Percentiles rank a stretch among this genome's conserved stretches.
Conservation (phyloP, 2,888 invertebrate genomes). For the Sesia apiformis region DNA sequence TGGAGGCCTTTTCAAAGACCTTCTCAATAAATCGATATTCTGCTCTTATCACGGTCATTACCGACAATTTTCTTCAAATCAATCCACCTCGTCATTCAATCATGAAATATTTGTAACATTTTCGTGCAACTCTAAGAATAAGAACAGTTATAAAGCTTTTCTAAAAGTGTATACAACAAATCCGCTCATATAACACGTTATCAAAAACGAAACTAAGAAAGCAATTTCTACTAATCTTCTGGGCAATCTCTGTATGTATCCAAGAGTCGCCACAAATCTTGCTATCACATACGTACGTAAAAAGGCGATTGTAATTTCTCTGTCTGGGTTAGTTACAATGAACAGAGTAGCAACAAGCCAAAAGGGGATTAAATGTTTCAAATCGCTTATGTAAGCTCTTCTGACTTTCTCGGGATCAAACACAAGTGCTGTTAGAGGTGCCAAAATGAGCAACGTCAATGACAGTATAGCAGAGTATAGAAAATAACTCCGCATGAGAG, state of each 20-base stretch:
- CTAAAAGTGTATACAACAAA: constrained; percentile 30
- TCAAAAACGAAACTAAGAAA: constrained; percentile 22
- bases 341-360: constrained; percentile 43
- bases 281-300: constrained; percentile 2
- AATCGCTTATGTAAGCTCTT: constrained; percentile 38
- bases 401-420: constrained; percentile 34
- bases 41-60: no score
- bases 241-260: neutral
- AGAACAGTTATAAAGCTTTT: constrained; percentile 10
- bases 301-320: neutral
- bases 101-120: no score
- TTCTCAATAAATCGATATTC: no score
- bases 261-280: neutral
- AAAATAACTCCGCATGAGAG: constrained; percentile 32
- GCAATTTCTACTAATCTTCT: neutral
- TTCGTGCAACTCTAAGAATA: no score
- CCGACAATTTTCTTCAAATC: no score
- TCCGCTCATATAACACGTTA: constrained; percentile 38
- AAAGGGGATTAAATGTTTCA: constrained; percentile 42
- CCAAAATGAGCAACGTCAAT: constrained; percentile 31
- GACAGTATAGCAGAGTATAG: constrained; percentile 38
- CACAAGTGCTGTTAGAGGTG: constrained; percentile 34
- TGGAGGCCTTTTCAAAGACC: no score
- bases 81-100: no score
- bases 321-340: constrained; percentile 26